Conservation (phyloP, 2,113 vertebrate species). For the Psammodynastes pulverulentus region DNA sequence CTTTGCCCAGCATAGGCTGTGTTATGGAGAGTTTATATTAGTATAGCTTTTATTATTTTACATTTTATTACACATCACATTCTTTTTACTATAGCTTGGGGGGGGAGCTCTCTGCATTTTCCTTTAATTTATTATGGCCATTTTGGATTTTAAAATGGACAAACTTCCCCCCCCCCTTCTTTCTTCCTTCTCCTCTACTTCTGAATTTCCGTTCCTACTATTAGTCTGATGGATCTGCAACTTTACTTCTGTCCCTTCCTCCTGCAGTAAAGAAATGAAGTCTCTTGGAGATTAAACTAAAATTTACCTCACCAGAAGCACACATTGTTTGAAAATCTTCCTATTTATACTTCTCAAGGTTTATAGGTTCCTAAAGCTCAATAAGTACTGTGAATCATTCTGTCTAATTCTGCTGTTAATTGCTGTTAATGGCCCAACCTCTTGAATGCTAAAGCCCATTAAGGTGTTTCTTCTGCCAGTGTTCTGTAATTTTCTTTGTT, state of each 20-base stretch:
- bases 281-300: neutral
- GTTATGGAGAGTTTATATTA: neutral
- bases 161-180: neutral
- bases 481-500: neutral
- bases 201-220: neutral
- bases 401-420: neutral
- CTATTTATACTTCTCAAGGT: neutral
- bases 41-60: neutral
- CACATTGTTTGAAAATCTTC: neutral
- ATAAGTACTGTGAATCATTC: neutral
- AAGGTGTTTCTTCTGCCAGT: neutral
- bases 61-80: neutral
- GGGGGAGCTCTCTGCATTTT: neutral
- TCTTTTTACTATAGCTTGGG: neutral
- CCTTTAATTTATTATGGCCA: neutral
- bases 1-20: neutral
- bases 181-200: neutral
- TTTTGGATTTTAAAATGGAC: neutral
- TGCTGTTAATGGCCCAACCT: neutral
- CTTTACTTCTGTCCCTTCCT: neutral
- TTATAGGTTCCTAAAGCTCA: neutral
- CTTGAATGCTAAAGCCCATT: neutral
- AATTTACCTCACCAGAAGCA: neutral
- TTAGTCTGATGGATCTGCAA: neutral
- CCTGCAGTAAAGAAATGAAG: neutral